Evolutionary conservation across 2,888 invertebrate species (phyloP), one percentile per base, ranked within the genome.

Genomic region (Bibio marci): DNA sequence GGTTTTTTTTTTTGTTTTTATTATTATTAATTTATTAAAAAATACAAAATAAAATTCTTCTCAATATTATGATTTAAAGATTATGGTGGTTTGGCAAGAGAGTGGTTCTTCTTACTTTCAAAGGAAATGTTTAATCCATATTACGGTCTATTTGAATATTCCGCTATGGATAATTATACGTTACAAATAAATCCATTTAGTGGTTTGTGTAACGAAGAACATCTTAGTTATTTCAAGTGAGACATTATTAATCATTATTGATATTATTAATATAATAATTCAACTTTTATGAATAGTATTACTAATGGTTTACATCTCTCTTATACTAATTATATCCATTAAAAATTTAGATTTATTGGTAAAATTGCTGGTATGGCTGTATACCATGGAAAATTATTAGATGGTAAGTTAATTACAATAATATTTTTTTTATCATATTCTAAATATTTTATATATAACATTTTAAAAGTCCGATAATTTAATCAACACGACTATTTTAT

Each of bases 61-160:
- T n/a, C n/a, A n/a, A n/a, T n/a, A n/a, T 15, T 12, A 30, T 27
- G 27, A 30, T 17, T 42, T 42, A 42, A 11, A 11, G 97, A 97
- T 65, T 97, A 97, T 63, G 95, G 95, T 40, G 95, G 95, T 13
- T 71, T 95, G 38, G 88, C 94, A 1, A 72, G 97, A 44, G 97
- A 98, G 65, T 97, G 95, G 94, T 98, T 98, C 70, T 98, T 94
- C 70, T 71, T 97, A 19, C 67, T 98, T 11, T 97, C 95, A 2
- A 94, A 94, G 63, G 97, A 98, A 69, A 95, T 98, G 92, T 98
- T 98, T 66, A 98, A 98, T 70, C 98, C 98, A 0, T 98, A 97
- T 63, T 98, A 98, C 65, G 97, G 97, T 0, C 72, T 98, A 39
- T 98, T 98, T 67, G 97, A 98, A 65, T 98, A 98, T 70, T 95